Base-by-base conservation (phyloP, 2,797 vertebrate genomes). In the Orestias chungarensis region DNA sequence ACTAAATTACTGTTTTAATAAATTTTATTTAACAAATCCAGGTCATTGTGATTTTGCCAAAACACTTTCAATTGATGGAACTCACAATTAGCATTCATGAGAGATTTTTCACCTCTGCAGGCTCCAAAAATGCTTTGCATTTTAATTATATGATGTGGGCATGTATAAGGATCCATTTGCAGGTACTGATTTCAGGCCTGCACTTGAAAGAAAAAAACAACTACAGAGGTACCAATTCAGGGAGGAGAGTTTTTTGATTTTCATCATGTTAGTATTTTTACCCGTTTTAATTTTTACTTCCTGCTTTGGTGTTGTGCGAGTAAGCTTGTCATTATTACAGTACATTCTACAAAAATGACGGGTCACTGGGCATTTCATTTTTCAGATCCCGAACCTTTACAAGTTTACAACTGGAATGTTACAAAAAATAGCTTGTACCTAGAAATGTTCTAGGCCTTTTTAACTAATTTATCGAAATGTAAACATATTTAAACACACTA, bases 191-290 rank as follows among this genome's bases (percentile, higher is more conserved):
- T 33, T 46, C 57, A 54, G 38, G 35, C 11, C 27, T 27, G 57
- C 9, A 62, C 12, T 9, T 25, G 62, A 46, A 64, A 40, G 47
- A 23, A 1, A 29, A n/a, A 18, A 27, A 52, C 43, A n/a, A 43
- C 35, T 27, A 15, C 11, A 35, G 68, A 59, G 14, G 33, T 23
- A 18, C 54, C 7, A 10, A 17, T 31, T 18, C 1, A 29, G 11
- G 15, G 17, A 73, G 15, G 38, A 33, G 54, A 17, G 44, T 52
- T 61, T 59, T 52, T 25, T 55, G 23, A 88, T 81, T 78, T 74
- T 73, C 10, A 20, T 17, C 14, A n/a, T 29, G 17, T 68, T 18
- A 50, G 47, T 23, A 74, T 52, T 44, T 70, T 2, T 62, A 40
- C 31, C 12, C 17, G n/a, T 61, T 54, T 62, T 44, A 50, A 66